A percentile compares a stretch with the other conserved stretches of the same genome.
phyloP scores from a whole-genome alignment of 2,113 vertebrate genomes.

The Grallaria varia region DNA sequence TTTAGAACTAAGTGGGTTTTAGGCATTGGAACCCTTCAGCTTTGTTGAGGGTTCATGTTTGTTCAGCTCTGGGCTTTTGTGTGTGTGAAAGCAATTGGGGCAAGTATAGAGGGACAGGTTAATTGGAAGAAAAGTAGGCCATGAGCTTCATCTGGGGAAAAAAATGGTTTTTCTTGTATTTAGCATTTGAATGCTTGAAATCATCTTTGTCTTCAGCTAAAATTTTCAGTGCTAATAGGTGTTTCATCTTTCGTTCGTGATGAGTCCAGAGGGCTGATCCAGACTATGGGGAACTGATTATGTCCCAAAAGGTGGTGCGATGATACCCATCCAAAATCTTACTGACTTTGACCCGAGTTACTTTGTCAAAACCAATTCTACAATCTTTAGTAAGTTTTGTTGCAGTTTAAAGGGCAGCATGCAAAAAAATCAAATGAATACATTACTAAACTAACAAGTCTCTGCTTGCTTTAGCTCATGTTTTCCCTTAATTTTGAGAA shows the following conservation, averaged over 20 bases:
- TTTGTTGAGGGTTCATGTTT: neutral
- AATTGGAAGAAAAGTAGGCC: constrained; percentile 23
- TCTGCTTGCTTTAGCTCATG: neutral
- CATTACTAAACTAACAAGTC: neutral
- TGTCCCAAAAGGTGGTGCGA: neutral
- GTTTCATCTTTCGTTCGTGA: neutral
- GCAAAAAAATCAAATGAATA: neutral
- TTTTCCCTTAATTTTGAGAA: neutral
- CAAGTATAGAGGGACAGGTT: constrained; percentile 8
- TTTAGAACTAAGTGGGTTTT: neutral
- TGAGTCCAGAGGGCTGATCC: neutral
- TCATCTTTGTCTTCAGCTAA: neutral
- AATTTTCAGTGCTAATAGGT: neutral
- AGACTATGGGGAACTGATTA: neutral
- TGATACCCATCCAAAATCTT: neutral
- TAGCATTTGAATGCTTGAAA: neutral
- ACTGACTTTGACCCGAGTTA: neutral
- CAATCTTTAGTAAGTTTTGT: neutral
- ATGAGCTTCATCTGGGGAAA: neutral
- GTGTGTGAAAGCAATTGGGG: neutral
- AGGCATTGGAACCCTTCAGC: neutral
- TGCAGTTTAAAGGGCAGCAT: neutral
- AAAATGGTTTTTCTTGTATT: neutral
- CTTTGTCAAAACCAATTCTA: neutral
- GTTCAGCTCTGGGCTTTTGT: constrained; percentile 12